These are phyloP conservation scores for Coracias cyanogaster DNA, from an alignment of 2,797 vertebrate genomes.

Conservation along the genomic window DNA sequence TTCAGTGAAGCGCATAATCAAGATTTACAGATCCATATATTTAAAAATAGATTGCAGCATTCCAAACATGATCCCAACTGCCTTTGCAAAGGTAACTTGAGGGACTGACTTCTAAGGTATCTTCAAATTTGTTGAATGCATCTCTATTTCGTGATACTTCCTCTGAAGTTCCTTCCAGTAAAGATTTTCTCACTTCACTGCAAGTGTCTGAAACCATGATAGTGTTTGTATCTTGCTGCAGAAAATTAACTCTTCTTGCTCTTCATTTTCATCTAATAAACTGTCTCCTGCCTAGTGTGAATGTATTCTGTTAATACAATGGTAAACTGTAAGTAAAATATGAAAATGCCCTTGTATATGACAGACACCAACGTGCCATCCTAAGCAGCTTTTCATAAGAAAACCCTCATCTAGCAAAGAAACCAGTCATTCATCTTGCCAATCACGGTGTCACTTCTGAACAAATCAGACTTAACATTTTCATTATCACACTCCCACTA, in stretches of 20 bases:
- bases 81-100: neutral
- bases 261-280: neutral
- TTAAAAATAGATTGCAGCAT: neutral
- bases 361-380: neutral
- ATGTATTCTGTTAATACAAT: neutral
- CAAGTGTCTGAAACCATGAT: neutral
- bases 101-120: neutral
- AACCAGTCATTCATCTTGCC: constrained; percentile 32
- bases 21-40: neutral
- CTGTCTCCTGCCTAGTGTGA: neutral
- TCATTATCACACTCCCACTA: constrained; percentile 20
- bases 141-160: neutral
- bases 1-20: neutral
- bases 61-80: neutral
- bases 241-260: neutral
- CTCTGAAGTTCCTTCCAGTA: neutral
- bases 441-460: constrained; percentile 35
- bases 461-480: constrained; percentile 47
- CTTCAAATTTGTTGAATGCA: neutral
- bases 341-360: neutral
- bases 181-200: neutral
- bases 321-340: neutral
- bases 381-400: neutral
- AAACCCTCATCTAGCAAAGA: neutral
- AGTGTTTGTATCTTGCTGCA: neutral